Evolutionary conservation across 2,797 vertebrate species (phyloP).

Genomic region (Fringilla coelebs): DNA sequence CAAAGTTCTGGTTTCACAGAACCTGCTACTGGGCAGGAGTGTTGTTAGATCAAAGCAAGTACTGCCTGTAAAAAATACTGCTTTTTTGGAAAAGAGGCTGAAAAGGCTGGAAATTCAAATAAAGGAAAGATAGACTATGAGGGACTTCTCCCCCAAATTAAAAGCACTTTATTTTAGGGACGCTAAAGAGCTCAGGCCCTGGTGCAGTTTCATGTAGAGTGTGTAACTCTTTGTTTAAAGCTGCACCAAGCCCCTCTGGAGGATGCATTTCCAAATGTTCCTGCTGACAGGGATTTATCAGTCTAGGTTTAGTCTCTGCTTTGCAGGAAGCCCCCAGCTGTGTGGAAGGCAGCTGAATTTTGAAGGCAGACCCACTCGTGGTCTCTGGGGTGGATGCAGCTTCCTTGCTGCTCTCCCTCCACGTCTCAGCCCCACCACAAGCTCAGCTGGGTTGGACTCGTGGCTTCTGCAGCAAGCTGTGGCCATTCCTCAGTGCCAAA

Average conservation of each 20-base stretch:
- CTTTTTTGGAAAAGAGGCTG: not conserved
- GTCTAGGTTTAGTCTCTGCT: not conserved
- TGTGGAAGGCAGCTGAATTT: not conserved
- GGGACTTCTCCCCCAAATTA: not conserved
- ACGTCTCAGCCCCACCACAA: not conserved
- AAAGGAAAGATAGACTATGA: not conserved
- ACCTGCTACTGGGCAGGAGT: not conserved
- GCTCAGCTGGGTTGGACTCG: not conserved
- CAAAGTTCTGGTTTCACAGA: not conserved
- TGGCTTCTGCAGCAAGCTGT: not conserved
- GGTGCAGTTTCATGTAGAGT: not conserved
- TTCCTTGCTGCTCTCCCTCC: not conserved
- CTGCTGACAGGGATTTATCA: not conserved
- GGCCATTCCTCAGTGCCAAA: not conserved
- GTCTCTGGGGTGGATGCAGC: not conserved
- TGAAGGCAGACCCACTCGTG: not conserved
- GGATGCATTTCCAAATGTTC: not conserved
- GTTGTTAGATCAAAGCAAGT: not conserved
- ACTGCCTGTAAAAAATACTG: not conserved
- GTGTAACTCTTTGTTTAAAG: not conserved
- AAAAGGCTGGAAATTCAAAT: not conserved
- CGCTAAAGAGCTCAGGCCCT: not conserved
- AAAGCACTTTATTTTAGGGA: not conserved
- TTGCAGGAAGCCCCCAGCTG: not conserved
- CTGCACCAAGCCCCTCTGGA: not conserved